Evolutionary conservation across 2,113 vertebrate species (phyloP), one percentile per base, ranked within the genome.

Genomic region (Oreochromis tanganicae): DNA sequence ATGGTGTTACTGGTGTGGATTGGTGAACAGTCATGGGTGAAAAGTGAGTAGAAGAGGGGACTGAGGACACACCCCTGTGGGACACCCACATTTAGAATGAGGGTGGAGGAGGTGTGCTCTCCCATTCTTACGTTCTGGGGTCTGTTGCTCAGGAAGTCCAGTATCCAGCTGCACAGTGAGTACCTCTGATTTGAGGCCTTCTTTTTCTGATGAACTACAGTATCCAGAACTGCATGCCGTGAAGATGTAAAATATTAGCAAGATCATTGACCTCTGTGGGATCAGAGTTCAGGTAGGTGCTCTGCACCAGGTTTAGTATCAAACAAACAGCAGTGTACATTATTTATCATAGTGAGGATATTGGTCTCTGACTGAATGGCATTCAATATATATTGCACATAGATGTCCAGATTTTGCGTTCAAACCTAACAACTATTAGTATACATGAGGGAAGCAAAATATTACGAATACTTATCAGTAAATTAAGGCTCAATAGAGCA

Each of bases 171-270:
- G n/a, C n/a, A n/a, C n/a, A n/a, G n/a, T n/a, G n/a, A n/a, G n/a
- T 61, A 32, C 27, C 29, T 57, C 24, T 61, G 57, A 61, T 61
- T 7, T 32, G 27, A 32, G 57, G 57, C 16, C 9, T 34, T 2
- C 14, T 34, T 10, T 34, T 19, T 61, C 1, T 8, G 32, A 34
- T 32, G 57, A 61, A 29, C 29, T 19, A 19, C 29, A 61, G 29
- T 0, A 34, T 61, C 57, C 14, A 10, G 57, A 32, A 6, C 19
- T 2, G 1, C 27, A 32, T 32, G 57, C 5, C 34, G 16, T 61
- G 57, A 34, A 61, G 5, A 61, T 61, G 57, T 61, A 34, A 61
- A 61, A 34, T 61, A 61, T 61, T 34, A 61, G 57, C 14, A 61
- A 1, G 57, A 34, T 32, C 32, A 32, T 17, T 4, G 57, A 32